Conservation (phyloP, 2,113 vertebrate genomes). For the Amazona guildingii region DNA sequence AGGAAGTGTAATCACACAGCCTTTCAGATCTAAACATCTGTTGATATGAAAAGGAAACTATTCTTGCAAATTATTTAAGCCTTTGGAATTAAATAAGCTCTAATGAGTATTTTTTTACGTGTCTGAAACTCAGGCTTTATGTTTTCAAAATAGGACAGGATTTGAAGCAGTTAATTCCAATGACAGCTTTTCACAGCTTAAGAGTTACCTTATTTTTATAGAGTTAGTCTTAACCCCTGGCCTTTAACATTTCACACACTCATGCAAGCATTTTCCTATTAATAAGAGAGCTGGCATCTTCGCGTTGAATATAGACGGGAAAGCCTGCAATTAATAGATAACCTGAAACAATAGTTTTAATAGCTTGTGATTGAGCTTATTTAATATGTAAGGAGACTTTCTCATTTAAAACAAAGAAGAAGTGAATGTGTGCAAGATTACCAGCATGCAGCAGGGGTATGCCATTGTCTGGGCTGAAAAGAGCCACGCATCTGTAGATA, state of each 20-base stretch:
- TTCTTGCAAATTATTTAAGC: neutral
- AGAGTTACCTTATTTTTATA: conserved; percentile 18
- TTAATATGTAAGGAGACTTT: conserved; percentile 79
- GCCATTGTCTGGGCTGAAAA: conserved; percentile 74
- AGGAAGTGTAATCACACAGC: neutral
- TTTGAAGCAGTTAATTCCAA: conserved; percentile 46
- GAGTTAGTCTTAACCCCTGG: conserved; percentile 50
- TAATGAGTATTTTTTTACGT: neutral
- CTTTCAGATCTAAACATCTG: neutral
- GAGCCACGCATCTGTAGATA: conserved; percentile 77
- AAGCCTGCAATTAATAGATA: conserved; percentile 81
- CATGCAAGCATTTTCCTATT: conserved; percentile 36
- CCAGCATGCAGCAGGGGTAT: conserved; percentile 56
- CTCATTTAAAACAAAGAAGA: conserved; percentile 78
- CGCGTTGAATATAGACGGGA: conserved; percentile 45
- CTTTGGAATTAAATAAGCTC: neutral
- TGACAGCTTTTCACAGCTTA: conserved; percentile 14
- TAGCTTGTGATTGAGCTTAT: conserved; percentile 74
- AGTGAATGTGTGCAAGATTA: conserved; percentile 77
- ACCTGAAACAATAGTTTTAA: conserved; percentile 83
- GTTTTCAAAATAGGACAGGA: neutral
- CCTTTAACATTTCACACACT: conserved; percentile 50
- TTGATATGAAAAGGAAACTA: neutral
- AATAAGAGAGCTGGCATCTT: conserved; percentile 30
- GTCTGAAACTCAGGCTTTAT: neutral